Evolutionary conservation across 2,113 vertebrate species (phyloP).

Genomic region (Cebus imitator): DNA sequence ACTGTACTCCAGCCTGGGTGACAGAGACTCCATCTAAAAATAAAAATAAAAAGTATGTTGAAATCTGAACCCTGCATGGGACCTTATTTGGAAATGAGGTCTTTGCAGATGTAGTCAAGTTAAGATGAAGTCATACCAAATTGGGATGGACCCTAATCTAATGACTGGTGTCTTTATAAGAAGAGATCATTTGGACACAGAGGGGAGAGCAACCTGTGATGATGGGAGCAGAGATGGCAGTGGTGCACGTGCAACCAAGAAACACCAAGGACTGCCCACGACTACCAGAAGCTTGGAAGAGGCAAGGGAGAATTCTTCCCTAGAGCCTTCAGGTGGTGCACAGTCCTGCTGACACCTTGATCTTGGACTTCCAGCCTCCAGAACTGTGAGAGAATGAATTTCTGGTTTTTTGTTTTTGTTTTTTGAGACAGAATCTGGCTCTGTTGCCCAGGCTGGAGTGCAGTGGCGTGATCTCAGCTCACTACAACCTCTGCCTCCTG

Average conservation of each 20-base stretch:
- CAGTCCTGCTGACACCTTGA: not conserved
- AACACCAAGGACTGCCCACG: too few relatives aligned
- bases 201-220: not conserved
- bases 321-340: not conserved
- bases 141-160: not conserved
- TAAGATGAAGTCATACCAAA: not conserved
- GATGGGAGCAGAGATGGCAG: not conserved
- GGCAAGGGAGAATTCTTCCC: not conserved
- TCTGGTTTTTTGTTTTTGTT: not conserved
- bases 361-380: not conserved
- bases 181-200: not conserved
- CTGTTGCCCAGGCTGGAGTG: too few relatives aligned
- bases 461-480: too few relatives aligned
- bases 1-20: not conserved
- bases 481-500: too few relatives aligned
- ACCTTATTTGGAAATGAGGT: not conserved
- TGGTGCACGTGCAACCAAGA: too few relatives aligned
- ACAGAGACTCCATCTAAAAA: not conserved
- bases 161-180: not conserved
- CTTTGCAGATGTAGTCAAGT: not conserved
- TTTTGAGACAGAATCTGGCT: too few relatives aligned
- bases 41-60: not conserved
- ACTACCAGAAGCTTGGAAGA: not conserved
- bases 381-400: not conserved
- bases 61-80: not conserved